Evolutionary conservation across 2,888 invertebrate species (phyloP).

Genomic region (Phyllotreta striolata): DNA sequence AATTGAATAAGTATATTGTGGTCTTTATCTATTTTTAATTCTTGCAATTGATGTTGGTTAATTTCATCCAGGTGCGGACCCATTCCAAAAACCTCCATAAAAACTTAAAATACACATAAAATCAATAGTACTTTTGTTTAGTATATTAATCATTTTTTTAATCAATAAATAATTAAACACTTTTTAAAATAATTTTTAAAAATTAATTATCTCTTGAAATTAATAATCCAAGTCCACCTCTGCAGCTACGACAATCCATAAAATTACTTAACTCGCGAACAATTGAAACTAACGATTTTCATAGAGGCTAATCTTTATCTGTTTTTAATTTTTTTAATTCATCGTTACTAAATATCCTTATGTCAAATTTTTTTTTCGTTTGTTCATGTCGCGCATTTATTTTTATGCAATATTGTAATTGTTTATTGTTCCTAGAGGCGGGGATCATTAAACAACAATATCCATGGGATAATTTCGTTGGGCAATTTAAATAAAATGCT

Average conservation of each 20-base stretch:
- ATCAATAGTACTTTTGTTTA: no score
- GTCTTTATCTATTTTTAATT: no score
- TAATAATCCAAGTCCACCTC: background rate
- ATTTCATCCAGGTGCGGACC: no score
- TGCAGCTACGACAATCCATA: conserved; percentile 23
- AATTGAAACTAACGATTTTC: conserved; percentile 43
- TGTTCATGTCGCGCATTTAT: conserved; percentile 39
- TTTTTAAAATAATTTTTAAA: no score
- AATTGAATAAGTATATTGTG: background rate
- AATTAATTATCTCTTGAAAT: no score
- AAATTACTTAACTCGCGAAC: conserved; percentile 45
- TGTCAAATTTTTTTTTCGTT: conserved; percentile 39
- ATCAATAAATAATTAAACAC: no score
- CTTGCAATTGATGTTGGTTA: no score
- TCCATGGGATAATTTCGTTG: conserved; percentile 40
- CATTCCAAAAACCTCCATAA: no score
- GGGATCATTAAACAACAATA: conserved; percentile 40
- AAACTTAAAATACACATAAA: no score
- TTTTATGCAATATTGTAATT: conserved; percentile 47
- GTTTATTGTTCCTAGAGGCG: conserved; percentile 46
- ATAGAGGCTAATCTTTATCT: conserved; percentile 46
- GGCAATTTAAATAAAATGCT: conserved; percentile 33
- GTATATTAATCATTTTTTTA: no score
- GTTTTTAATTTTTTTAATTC: conserved; percentile 48
- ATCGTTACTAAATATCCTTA: conserved; percentile 52